Evolutionary conservation across 2,113 vertebrate genomes (phyloP), one percentile per base, ranked within the genome.

Genomic region (Struthio camelus): DNA sequence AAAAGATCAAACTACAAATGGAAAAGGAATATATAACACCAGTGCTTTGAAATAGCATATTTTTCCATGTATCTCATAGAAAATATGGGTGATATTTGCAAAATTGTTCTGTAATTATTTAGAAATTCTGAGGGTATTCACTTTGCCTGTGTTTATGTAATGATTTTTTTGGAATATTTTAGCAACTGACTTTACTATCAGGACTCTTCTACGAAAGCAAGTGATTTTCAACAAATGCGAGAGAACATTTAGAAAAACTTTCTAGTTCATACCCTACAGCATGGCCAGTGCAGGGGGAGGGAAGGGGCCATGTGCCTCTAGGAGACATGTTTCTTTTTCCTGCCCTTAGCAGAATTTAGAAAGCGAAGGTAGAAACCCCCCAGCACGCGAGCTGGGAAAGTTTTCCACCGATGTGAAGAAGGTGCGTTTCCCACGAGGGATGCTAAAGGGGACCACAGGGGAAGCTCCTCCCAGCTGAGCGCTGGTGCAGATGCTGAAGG

Each of bases 401-500:
- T 8, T 2, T 61, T 85, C 54, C 19, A 70, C n/a, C 32, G 54
- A 1, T 3, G 10, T 56, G 40, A 79, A 66, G 38, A 66, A 48
- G 46, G 46, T 36, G 44, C n/a, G 23, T 46, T n/a, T 61, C 32
- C 59, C 9, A 5, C 77, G 54, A 79, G 61, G n/a, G 46, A 48
- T 19, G 46, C 46, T 19, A 48, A 48, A 3, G 46, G 46, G 46
- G 34, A 17, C 50, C 40, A 13, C 25, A 27, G 14, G 51, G 20
- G 6, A 73, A 65, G 27, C 22, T 11, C 25, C 8, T 88, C 48
- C 0, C 0, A 38, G 36, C 25, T 64, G 36, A 66, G 19, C 6
- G 58, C 73, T 58, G 53, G 56, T 34, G 51, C 20, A 25, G 14
- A 36, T 53, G 64, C 10, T 67, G 46, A 48, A 19, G 46, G 46